Percentiles rank a stretch among this genome's conserved stretches.
Conservation (phyloP, 2,113 vertebrate species). For the Oostethus manadensis region DNA sequence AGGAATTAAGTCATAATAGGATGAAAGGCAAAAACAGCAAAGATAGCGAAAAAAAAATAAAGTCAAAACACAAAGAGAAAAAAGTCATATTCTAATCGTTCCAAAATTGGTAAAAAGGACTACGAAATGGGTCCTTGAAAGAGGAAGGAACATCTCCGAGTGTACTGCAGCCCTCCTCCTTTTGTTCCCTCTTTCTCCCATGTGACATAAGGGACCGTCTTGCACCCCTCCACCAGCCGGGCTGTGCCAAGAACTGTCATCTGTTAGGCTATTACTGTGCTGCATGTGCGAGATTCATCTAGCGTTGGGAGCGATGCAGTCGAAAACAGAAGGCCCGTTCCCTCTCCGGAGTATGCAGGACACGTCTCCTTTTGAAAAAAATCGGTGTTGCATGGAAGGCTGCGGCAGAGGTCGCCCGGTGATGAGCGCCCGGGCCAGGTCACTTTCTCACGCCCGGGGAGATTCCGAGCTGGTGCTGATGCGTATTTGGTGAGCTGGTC, state of each 20-base stretch:
- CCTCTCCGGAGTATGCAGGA: slow-evolving; percentile 32
- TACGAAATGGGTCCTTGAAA: slow-evolving; percentile 52
- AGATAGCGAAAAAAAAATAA: too few species aligned
- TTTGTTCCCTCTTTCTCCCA: slow-evolving; percentile 44
- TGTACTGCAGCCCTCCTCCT: slow-evolving; percentile 56
- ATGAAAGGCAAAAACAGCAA: too few species aligned
- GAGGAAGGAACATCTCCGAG: slow-evolving; percentile 38
- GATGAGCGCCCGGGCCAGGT: slow-evolving; percentile 16
- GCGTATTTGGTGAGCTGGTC: slow-evolving; percentile 23
- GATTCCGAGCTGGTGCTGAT: slow-evolving; percentile 14
- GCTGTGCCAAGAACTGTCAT: slow-evolving; percentile 63
- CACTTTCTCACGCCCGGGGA: slow-evolving; percentile 30
- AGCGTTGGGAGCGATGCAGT: slow-evolving; percentile 35
- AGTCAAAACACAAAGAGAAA: too few species aligned
- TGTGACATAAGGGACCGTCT: slow-evolving; percentile 69
- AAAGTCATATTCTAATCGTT: too few species aligned
- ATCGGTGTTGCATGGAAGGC: slow-evolving; percentile 28
- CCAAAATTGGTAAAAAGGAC: slow-evolving; percentile 31
- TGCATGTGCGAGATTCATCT: slow-evolving; percentile 35
- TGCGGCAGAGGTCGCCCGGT: background rate
- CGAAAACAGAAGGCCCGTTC: slow-evolving; percentile 41
- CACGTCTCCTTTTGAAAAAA: slow-evolving; percentile 20
- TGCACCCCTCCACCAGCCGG: slow-evolving; percentile 60
- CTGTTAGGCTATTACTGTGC: slow-evolving; percentile 64
- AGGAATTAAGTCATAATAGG: too few species aligned